Evolutionary conservation across 2,888 invertebrate genomes (phyloP), one percentile per base, ranked within the genome.

Genomic region (Caradrina kadenii): DNA sequence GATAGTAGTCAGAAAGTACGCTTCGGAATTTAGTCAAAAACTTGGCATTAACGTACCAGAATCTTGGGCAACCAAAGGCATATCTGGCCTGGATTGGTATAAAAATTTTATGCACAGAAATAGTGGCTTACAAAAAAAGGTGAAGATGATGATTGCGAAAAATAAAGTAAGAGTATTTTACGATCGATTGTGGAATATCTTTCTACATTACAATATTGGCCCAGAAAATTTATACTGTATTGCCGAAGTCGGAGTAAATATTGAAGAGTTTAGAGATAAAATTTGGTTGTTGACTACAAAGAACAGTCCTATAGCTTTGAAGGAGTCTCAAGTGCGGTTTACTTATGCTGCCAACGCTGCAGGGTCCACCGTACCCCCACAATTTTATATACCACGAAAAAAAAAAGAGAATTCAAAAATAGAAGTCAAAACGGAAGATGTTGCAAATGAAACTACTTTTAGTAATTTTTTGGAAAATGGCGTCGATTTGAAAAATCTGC

Each of bases 21-120:
- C 50, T 0, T 6, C 59, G 2, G 69, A 69, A 1, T 69, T 35
- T 8, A 31, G 58, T 6, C 42, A 21, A 1, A 69, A 69, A 3
- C 11, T 69, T 0, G 59, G 31, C 1, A 5, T 69, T 8, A 69
- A 52, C 13, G 45, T 50, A 0, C 70, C 70, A 0, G 69, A 53
- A 5, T 2, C 70, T 19, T 69, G 69, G 69, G 1, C 59, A 0
- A 45, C 19, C 0, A 58, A 58, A 0, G 13, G 31, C 1, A 58
- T 45, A 42, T 69, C 69, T 7, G 69, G 69, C 0, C 0, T 45
- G 0, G 69, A 69, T 21, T 69, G 69, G 69, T 69, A 45, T 11
- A 69, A 59, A 10, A 69, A 69, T 15, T 69, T 69, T 2, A 17
- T 52, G 1, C 31, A 10, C 10, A 69, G 70, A 17, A 69, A 69